Evolutionary conservation across 1,140 invertebrate species (phyloP), one percentile per base, ranked within the genome.

Genomic region (Drosophila chauvacae): DNA sequence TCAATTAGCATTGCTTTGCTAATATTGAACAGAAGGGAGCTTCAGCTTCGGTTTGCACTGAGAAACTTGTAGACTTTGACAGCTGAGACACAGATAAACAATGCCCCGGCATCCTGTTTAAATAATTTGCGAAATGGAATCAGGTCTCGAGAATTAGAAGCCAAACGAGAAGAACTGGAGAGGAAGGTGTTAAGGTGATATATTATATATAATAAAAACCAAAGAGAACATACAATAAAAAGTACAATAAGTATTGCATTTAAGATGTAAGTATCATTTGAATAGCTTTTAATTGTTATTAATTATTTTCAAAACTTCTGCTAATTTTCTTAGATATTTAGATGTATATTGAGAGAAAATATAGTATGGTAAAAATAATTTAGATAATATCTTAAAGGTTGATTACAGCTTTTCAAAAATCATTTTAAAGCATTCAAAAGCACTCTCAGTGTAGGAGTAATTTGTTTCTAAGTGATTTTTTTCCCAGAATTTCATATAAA

Each of bases 1-100:
- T 57, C 65, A 78, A 78, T 78, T 78, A 78, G 51, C 75, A 78
- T 63, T 53, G 45, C 48, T 26, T 56, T 61, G 75, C 44, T 77
- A 78, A 78, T 56, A 61, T 77, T 61, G 68, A 68, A 70, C 68
- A 33, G 18, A 20, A 23, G 23, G 23, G 23, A 23, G 23, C 23
- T 23, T 23, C 23, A 23, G 23, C 26, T 18, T 18, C 23, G 20
- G 42, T n/a, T 41, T 59, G 16, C 33, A 61, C 39, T 64, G 11
- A 9, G 11, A 42, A 66, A 51, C 30, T 3, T n/a, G 14, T 16
- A n/a, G 20, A 42, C 20, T 41, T 28, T 37, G 58, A 20, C 41
- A 63, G 11, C 63, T 63, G 63, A 47, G 58, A 66, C 57, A 58
- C 33, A 65, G 30, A 47, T 20, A 47, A 65, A 62, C n/a, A 14